These are phyloP conservation scores for Crocallis elinguaria DNA, from an alignment of 2,888 invertebrate species.

Conservation along the genomic window DNA sequence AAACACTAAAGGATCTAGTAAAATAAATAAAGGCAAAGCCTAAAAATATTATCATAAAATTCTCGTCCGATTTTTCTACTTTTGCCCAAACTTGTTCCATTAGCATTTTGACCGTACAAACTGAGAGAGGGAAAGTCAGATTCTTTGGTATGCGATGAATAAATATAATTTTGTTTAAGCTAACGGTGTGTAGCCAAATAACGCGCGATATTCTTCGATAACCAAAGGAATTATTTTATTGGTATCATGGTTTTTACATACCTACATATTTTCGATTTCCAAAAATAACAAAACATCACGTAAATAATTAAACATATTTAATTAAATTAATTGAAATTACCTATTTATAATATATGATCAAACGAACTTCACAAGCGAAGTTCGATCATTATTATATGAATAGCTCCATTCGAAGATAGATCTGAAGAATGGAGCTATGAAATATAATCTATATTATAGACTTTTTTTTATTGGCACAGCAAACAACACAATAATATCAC, in stretches of 20 bases:
- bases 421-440: no score
- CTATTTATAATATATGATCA: no score
- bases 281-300: no score
- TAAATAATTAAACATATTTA: no score
- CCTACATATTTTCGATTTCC: not conserved
- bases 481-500: not conserved
- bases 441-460: no score
- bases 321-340: no score
- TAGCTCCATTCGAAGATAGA: no score
- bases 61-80: constrained; percentile 43
- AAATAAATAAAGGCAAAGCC: not conserved
- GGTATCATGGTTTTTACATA: not conserved
- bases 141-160: constrained; percentile 60
- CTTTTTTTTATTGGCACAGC: no score
- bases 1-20: not conserved
- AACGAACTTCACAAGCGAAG: no score
- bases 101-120: constrained; percentile 34
- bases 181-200: constrained; percentile 33
- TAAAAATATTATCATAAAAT: constrained; percentile 4
- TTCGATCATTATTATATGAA: no score
- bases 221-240: not conserved
- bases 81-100: constrained; percentile 42
- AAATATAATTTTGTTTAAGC: constrained; percentile 58
- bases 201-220: not conserved
- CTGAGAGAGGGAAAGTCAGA: constrained; percentile 35